Conservation (phyloP, 2,888 invertebrate genomes). For the Marronus borbonicus region DNA sequence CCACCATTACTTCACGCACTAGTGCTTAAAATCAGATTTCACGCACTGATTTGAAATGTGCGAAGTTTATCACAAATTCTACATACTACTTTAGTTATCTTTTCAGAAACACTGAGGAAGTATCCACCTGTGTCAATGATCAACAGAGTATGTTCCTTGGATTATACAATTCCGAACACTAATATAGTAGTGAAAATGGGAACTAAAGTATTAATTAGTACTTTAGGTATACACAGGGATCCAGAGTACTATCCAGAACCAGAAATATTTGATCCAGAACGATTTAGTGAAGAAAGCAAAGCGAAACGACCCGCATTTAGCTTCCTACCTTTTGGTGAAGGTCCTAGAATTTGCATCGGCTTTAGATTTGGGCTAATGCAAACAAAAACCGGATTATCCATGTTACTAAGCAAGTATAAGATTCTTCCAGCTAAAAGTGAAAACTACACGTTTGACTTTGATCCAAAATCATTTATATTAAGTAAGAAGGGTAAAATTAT, state of each 20-base stretch:
- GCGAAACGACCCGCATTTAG: conserved; percentile 8
- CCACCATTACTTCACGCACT: too few species aligned
- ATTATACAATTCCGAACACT: conserved; percentile 24
- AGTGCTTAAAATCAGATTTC: too few species aligned
- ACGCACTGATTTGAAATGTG: too few species aligned
- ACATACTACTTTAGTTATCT: neutral
- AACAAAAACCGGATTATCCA: conserved; percentile 11
- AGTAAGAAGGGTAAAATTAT: conserved; percentile 14
- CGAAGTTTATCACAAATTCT: too few species aligned
- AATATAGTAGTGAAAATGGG: conserved; percentile 1
- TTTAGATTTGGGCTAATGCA: conserved; percentile 9
- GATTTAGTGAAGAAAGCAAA: conserved; percentile 15
- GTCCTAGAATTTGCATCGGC: conserved; percentile 19
- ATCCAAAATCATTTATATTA: neutral
- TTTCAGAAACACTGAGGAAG: conserved; percentile 21
- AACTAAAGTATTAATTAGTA: conserved; percentile 16
- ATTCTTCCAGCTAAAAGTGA: neutral
- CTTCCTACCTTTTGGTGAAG: conserved; percentile 26
- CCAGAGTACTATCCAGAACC: conserved; percentile 25
- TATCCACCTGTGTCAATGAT: conserved; percentile 17
- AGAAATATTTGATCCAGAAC: conserved; percentile 25
- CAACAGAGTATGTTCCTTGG: conserved; percentile 23
- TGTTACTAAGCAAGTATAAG: neutral
- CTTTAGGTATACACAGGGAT: conserved; percentile 9
- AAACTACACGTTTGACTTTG: neutral